These are phyloP conservation scores for Oreotragus oreotragus DNA, from an alignment of 2,113 vertebrate species.

Conservation along the genomic window DNA sequence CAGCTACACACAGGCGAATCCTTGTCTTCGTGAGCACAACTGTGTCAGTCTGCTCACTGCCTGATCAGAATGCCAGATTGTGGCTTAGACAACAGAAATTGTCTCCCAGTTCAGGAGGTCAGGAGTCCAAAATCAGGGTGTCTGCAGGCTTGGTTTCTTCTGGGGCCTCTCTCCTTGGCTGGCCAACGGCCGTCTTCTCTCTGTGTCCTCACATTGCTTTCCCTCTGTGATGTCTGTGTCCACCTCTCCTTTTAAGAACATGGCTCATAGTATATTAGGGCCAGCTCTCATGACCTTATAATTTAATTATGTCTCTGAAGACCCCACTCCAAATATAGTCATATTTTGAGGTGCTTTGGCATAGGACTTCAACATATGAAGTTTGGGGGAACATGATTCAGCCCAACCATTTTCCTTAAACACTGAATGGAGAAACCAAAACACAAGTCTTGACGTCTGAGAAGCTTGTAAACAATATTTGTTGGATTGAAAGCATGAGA, in stretches of 20 bases:
- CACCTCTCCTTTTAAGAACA: too few species aligned
- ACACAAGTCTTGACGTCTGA: neutral
- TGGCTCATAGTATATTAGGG: neutral
- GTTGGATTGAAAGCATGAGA: neutral
- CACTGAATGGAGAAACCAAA: neutral
- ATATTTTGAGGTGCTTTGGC: neutral
- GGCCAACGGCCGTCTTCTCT: fast-evolving
- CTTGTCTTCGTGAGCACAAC: neutral
- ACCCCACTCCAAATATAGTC: neutral
- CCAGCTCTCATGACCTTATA: neutral
- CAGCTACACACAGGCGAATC: neutral
- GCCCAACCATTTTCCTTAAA: neutral
- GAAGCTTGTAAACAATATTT: neutral
- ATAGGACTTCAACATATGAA: neutral
- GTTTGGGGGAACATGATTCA: neutral
- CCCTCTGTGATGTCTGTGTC: too few species aligned
- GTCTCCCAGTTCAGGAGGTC: neutral
- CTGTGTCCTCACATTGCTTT: neutral
- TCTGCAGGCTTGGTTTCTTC: neutral
- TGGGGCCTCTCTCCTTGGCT: neutral
- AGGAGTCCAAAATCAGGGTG: neutral
- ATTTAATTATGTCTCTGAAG: neutral
- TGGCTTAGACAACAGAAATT: neutral
- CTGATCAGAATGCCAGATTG: neutral
- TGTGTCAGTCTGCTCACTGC: neutral